phyloP scores from a whole-genome alignment of 2,113 vertebrate genomes.

The Argyrosomus japonicus region DNA sequence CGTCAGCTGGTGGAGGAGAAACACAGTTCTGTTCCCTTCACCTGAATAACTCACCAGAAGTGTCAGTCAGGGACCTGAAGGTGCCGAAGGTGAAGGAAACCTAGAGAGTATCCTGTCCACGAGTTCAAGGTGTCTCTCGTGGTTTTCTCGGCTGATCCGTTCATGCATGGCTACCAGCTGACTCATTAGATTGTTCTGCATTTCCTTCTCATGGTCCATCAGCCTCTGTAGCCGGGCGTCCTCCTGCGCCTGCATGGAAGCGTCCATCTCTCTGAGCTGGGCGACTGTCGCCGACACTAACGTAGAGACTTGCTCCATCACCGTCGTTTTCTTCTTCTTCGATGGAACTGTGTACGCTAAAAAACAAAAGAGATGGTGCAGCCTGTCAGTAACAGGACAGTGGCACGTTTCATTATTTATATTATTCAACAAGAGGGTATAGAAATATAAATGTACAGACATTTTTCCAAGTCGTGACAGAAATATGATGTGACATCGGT shows the following conservation, averaged over 20 bases:
- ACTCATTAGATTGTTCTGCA: slow-evolving; percentile 62
- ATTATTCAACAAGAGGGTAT: neutral
- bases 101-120: slow-evolving; percentile 59
- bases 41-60: neutral
- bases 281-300: slow-evolving; percentile 34
- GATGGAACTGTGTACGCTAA: slow-evolving; percentile 20
- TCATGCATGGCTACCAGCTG: slow-evolving; percentile 54
- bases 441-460: no score
- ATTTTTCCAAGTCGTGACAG: neutral
- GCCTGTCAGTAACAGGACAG: neutral
- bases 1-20: slow-evolving; percentile 23
- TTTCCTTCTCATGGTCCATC: slow-evolving; percentile 67
- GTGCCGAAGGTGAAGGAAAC: slow-evolving; percentile 32
- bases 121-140: slow-evolving; percentile 45
- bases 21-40: neutral
- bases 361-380: neutral
- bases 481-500: neutral
- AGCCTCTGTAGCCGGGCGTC: slow-evolving; percentile 54
- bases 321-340: slow-evolving; percentile 32
- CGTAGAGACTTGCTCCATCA: slow-evolving; percentile 55
- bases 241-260: slow-evolving; percentile 65
- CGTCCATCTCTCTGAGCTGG: slow-evolving; percentile 63
- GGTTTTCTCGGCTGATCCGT: slow-evolving; percentile 53
- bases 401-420: neutral
- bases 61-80: slow-evolving; percentile 22